Evolutionary conservation across 1,140 invertebrate genomes (phyloP).

Genomic region (Diorhabda sublineata): DNA sequence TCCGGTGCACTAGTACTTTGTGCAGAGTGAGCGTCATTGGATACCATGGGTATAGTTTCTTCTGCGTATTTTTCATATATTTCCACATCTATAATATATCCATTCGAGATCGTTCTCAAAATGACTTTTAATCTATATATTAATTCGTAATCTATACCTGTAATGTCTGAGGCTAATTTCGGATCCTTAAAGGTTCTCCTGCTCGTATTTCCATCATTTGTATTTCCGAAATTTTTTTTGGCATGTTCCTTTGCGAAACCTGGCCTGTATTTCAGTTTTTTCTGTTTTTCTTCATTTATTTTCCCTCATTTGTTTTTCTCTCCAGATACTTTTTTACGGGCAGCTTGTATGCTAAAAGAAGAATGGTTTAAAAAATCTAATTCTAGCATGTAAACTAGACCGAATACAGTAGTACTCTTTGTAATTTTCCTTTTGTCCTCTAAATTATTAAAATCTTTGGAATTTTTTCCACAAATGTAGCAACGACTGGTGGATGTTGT

Average conservation of each 20-base stretch:
- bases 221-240: background rate
- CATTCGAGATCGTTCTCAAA: too few species aligned
- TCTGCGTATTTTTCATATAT: too few species aligned
- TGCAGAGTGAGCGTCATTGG: too few species aligned
- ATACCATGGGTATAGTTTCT: too few species aligned
- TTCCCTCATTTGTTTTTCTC: slow-evolving; percentile 19
- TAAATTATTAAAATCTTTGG: too few species aligned
- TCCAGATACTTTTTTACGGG: slow-evolving; percentile 36
- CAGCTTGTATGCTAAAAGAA: slow-evolving; percentile 44
- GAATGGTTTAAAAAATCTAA: slow-evolving; percentile 44
- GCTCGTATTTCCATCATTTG: slow-evolving; percentile 22
- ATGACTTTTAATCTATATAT: slow-evolving; percentile 9
- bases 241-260: background rate
- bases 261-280: slow-evolving; percentile 6
- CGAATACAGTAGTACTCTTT: slow-evolving; percentile 19
- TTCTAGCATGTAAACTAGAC: slow-evolving; percentile 43
- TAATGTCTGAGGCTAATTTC: too few species aligned
- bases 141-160: background rate
- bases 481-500: slow-evolving; percentile 32
- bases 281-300: background rate
- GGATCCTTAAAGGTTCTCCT: slow-evolving; percentile 14
- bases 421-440: slow-evolving; percentile 12
- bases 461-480: too few species aligned
- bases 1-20: slow-evolving; percentile 7
- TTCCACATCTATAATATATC: too few species aligned